Conservation (phyloP, 2,888 invertebrate genomes). For the Drosophila dives region DNA sequence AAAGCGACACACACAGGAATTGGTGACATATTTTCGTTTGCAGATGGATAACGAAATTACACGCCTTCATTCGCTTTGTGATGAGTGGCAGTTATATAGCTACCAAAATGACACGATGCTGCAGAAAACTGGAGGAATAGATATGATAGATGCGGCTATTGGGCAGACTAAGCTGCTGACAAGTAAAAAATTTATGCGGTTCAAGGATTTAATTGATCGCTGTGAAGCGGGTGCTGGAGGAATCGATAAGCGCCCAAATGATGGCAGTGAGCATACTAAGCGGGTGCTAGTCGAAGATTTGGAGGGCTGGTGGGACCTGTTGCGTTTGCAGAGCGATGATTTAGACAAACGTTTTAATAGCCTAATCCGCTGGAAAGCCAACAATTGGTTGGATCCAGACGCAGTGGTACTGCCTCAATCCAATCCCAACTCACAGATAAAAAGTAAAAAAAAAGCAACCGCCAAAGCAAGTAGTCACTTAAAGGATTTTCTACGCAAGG, state of each 20-base stretch:
- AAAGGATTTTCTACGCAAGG: conserved; percentile 71
- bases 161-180: conserved; percentile 91
- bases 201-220: conserved; percentile 86
- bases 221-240: conserved; percentile 77
- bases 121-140: conserved; percentile 82
- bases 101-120: conserved; percentile 73
- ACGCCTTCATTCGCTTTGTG: conserved; percentile 85
- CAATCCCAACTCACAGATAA: conserved; percentile 19
- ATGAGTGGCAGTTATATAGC: conserved; percentile 85
- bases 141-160: conserved; percentile 88
- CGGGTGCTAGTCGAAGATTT: conserved; percentile 87
- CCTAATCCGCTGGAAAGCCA: conserved; percentile 77
- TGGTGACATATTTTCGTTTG: conserved; percentile 80
- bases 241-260: conserved; percentile 35
- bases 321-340: conserved; percentile 85
- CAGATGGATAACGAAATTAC: conserved; percentile 85
- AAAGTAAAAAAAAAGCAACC: conserved; percentile 29
- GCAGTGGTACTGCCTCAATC: conserved; percentile 16
- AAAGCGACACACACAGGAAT: conserved; percentile 67
- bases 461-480: conserved; percentile 67
- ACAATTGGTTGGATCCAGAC: conserved; percentile 83
- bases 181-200: conserved; percentile 90
- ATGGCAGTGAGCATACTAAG: conserved; percentile 77
- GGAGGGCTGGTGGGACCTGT: conserved; percentile 89
- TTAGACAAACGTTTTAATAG: conserved; percentile 82